Conservation (phyloP, 92 coral and sea anemone genomes). For the Porites divaricata region DNA sequence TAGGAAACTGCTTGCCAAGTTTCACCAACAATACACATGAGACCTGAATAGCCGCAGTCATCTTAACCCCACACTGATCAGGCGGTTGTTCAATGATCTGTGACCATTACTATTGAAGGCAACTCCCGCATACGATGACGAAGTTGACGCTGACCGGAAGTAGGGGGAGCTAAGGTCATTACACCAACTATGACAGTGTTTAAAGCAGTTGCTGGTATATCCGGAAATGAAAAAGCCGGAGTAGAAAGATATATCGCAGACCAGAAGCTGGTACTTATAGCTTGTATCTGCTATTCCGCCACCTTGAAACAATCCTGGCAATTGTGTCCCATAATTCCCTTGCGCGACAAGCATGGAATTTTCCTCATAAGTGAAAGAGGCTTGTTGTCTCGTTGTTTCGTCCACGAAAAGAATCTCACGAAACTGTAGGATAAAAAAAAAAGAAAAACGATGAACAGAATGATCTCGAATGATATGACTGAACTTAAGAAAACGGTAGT, state of each 20-base stretch:
- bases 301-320: constrained; percentile 38
- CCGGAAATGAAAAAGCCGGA: constrained; percentile 56
- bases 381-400: constrained; percentile 32
- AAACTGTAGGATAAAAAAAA: constrained; percentile 32
- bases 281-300: constrained; percentile 42
- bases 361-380: constrained; percentile 30
- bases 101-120: constrained; percentile 64
- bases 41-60: background rate
- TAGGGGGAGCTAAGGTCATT: constrained; percentile 8
- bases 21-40: too few species aligned
- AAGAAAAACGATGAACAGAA: background rate
- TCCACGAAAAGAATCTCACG: constrained; percentile 47
- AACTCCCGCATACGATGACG: background rate
- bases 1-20: too few species aligned
- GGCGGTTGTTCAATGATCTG: background rate
- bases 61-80: constrained; percentile 52
- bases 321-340: constrained; percentile 19
- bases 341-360: constrained; percentile 9
- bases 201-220: constrained; percentile 29
- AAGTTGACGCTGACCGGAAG: constrained; percentile 47
- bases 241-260: constrained; percentile 30
- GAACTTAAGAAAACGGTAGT: too few species aligned
- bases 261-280: constrained; percentile 42
- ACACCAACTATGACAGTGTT: constrained; percentile 32
- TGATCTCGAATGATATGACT: too few species aligned